A percentile compares a stretch with the other conserved stretches of the same genome.
Conservation (phyloP, 2,113 vertebrate species). For the Mastomys coucha region DNA sequence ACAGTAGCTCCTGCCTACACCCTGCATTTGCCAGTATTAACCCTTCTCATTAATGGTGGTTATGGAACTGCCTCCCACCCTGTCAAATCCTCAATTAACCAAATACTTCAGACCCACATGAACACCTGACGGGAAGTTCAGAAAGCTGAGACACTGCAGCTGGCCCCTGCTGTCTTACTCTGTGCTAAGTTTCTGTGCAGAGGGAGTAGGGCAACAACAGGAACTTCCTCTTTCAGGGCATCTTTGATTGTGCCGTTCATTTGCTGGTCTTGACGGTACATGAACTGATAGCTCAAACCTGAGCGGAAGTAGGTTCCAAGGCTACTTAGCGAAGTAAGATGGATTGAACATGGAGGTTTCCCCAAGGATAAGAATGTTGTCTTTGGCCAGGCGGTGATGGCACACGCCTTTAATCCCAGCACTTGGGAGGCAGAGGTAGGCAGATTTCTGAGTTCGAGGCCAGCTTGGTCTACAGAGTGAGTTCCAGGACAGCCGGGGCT, state of each 20-base stretch:
- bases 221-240: neutral
- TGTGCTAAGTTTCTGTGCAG: neutral
- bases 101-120: neutral
- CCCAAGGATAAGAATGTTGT: neutral
- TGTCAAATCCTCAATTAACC: neutral
- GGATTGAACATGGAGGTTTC: neutral
- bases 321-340: neutral
- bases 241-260: neutral
- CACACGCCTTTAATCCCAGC: too few species aligned
- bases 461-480: too few species aligned
- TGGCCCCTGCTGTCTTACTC: neutral
- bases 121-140: neutral
- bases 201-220: neutral
- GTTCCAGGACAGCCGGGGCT: too few species aligned
- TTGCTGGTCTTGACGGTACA: neutral
- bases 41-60: neutral
- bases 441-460: too few species aligned
- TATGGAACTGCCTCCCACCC: neutral
- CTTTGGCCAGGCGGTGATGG: too few species aligned
- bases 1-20: neutral
- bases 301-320: neutral
- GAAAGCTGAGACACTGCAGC: neutral
- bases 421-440: too few species aligned
- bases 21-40: neutral
- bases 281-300: neutral